Base-by-base conservation (phyloP, 2,113 vertebrate species). In the Heptranchias perlo region DNA sequence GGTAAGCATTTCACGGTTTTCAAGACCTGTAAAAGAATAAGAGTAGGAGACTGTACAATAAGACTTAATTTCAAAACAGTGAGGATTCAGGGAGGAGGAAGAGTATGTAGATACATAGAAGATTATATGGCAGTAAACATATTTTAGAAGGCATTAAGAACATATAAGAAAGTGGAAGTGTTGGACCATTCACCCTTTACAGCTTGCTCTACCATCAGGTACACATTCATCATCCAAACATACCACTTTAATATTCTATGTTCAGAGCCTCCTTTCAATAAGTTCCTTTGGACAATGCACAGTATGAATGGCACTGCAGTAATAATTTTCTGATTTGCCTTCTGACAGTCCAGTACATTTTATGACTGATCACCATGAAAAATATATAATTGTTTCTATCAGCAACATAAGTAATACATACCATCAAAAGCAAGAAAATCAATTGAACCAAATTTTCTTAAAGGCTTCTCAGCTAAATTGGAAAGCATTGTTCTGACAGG, bases 381-480 rank as follows among this genome's bases (percentile, higher is more conserved):
- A 69, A 69, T 95, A 49, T 69, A 95, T 47, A 69, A 95, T 67
- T 31, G 44, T 31, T 69, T 95, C 23, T 13, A 95, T 67, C 94
- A 52, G 64, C 44, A 69, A 95, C 11, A 52, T 69, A 52, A n/a
- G 87, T 58, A 69, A 69, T 49, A 31, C 28, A 47, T 31, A 67
- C 23, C 7, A 52, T 49, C 64, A 73, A 95, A 67, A 49, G 64
- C 25, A 49, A 69, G 65, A 73, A 95, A 95, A 95, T 95, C 65
- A 95, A 95, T 95, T 47, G 62, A 95, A 69, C 13, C 47, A 49
- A 95, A 73, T 95, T 95, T 69, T 47, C 39, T 16, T 69, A 69
- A 69, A 95, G 94, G 65, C 39, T 95, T 73, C 28, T 95, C 65
- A 95, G 64, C 47, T 95, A 95, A 67, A 95, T 95, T 95, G 47